Evolutionary conservation across 2,113 vertebrate species (phyloP).

Genomic region (Brienomyrus brachyistius): DNA sequence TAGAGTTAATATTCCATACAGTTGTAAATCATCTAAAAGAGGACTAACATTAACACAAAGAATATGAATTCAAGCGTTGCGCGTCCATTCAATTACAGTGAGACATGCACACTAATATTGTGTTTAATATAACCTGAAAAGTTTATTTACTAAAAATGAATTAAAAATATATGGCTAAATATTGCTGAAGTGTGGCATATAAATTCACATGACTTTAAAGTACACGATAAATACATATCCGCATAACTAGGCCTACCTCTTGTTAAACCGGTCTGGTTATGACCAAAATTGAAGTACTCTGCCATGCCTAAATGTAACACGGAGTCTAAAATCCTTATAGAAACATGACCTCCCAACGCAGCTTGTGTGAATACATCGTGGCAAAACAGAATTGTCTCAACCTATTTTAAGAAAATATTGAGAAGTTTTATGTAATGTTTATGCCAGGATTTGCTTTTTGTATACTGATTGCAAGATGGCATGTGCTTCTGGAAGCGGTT

Average conservation of each 20-base stretch:
- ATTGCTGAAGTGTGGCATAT: background rate
- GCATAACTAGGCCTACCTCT: background rate
- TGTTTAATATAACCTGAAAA: background rate
- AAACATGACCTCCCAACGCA: background rate
- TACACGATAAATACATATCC: background rate
- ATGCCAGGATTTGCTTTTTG: background rate
- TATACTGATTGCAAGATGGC: background rate
- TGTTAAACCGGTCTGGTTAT: background rate
- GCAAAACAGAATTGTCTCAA: background rate
- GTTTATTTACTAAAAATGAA: background rate
- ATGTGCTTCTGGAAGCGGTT: background rate
- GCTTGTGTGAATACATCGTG: background rate
- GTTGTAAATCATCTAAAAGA: background rate
- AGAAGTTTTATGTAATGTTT: background rate
- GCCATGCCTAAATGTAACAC: background rate
- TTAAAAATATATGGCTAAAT: background rate
- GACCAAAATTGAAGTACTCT: background rate
- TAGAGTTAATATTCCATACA: background rate
- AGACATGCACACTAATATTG: background rate
- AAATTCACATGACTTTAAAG: background rate
- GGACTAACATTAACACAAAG: background rate
- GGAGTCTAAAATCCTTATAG: background rate
- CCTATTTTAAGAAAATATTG: background rate
- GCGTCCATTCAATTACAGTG: background rate
- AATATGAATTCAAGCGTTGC: background rate